A percentile compares a stretch with the other conserved stretches of the same genome.
phyloP scores from a whole-genome alignment of 2,797 vertebrate species.

The Alauda arvensis region DNA sequence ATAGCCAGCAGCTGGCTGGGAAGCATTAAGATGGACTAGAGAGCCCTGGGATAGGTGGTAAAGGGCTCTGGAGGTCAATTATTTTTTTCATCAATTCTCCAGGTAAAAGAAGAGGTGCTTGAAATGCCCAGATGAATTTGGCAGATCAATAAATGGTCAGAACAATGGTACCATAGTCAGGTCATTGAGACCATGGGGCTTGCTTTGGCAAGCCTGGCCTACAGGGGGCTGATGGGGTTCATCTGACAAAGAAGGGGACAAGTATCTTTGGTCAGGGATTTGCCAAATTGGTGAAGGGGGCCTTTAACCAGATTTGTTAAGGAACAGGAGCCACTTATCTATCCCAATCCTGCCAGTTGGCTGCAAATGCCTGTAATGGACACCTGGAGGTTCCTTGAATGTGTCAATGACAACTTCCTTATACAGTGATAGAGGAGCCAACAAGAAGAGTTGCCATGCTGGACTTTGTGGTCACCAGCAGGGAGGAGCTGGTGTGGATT shows the following conservation, averaged over 20 bases:
- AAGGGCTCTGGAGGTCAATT: neutral
- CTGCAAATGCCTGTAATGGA: neutral
- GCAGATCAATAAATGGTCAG: neutral
- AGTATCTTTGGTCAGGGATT: neutral
- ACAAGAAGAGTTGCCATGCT: neutral
- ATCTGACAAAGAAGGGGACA: neutral
- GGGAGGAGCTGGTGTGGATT: neutral
- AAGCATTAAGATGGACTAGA: neutral
- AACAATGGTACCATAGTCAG: neutral
- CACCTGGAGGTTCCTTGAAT: neutral
- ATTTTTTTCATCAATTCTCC: neutral
- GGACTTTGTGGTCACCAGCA: neutral
- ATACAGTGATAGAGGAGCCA: neutral
- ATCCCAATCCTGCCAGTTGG: neutral
- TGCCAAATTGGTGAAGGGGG: neutral
- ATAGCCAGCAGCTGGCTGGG: neutral
- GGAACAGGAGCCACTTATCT: rapidly evolving
- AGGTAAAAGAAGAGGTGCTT: neutral
- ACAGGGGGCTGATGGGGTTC: no score
- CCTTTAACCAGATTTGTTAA: neutral
- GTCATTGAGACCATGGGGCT: neutral
- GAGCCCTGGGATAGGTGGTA: neutral
- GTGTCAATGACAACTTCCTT: neutral
- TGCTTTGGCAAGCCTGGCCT: neutral
- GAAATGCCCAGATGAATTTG: neutral